Percentiles rank a stretch among this genome's conserved stretches.
These are phyloP conservation scores for Agonopterix subpropinquella DNA, from an alignment of 2,888 invertebrate species.

Conservation along the genomic window DNA sequence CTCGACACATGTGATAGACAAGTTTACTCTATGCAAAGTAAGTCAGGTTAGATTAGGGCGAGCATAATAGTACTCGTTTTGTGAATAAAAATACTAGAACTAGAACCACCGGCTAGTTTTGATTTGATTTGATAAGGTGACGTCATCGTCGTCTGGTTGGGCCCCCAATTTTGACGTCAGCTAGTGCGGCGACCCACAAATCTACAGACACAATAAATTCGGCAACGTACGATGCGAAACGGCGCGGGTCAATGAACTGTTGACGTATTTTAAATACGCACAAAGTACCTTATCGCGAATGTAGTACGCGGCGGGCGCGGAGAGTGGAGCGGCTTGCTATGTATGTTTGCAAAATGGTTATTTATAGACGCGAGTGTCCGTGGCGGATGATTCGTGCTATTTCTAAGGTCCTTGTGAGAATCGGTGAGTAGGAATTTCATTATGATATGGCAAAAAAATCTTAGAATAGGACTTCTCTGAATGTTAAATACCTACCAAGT, in stretches of 20 bases:
- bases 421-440: constrained; percentile 27
- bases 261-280: constrained; percentile 73
- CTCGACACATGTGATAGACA: constrained; percentile 64
- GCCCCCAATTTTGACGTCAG: constrained; percentile 59
- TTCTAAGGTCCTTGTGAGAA: constrained; percentile 46
- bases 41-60: constrained; percentile 67
- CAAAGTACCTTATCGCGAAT: constrained; percentile 69
- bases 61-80: constrained; percentile 55
- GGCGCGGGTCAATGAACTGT: constrained; percentile 66
- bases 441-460: constrained; percentile 4
- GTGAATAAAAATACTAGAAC: constrained; percentile 54
- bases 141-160: constrained; percentile 39
- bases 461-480: background rate
- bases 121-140: constrained; percentile 47
- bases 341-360: constrained; percentile 66
- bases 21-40: constrained; percentile 42
- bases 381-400: constrained; percentile 59
- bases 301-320: constrained; percentile 57
- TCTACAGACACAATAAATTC: constrained; percentile 74
- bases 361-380: constrained; percentile 61
- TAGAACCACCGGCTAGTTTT: constrained; percentile 59
- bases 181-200: constrained; percentile 71
- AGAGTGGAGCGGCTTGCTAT: constrained; percentile 46
- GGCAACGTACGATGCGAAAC: constrained; percentile 64
- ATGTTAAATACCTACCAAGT: background rate